Evolutionary conservation across 1,140 invertebrate species (phyloP).

Genomic region (Apis dorsata): DNA sequence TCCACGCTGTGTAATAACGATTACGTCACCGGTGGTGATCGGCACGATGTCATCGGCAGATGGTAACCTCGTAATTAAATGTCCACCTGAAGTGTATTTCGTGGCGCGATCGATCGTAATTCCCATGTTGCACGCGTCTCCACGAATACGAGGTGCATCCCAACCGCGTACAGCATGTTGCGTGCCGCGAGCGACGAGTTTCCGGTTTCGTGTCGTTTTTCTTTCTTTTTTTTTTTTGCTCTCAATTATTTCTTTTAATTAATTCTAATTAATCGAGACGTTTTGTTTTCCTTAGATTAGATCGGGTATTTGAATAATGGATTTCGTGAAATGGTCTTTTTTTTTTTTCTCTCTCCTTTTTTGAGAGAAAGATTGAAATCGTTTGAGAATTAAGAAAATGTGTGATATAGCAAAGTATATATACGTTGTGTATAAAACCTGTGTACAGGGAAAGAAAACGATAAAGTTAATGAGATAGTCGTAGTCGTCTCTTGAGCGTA

Average conservation of each 20-base stretch:
- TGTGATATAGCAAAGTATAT: too few relatives aligned
- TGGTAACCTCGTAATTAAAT: constrained; percentile 58
- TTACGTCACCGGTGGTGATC: constrained; percentile 48
- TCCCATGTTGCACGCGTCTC: constrained; percentile 3
- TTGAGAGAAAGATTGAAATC: too few relatives aligned
- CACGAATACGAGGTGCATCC: background rate
- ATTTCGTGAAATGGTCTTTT: too few relatives aligned
- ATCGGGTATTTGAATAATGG: too few relatives aligned
- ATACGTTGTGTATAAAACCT: too few relatives aligned
- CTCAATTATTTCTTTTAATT: background rate
- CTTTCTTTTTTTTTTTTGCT: background rate
- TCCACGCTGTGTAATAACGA: constrained; percentile 14
- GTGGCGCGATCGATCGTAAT: constrained; percentile 37
- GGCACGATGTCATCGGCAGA: constrained; percentile 54
- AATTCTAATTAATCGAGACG: background rate
- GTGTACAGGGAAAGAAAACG: too few relatives aligned
- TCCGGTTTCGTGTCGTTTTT: background rate
- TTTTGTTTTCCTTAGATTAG: background rate
- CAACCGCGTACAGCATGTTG: background rate
- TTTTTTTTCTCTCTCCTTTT: too few relatives aligned
- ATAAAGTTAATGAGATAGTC: too few relatives aligned
- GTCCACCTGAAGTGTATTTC: constrained; percentile 54
- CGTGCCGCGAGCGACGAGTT: background rate
- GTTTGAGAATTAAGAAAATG: too few relatives aligned
- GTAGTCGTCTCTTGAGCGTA: too few relatives aligned